Evolutionary conservation across 2,113 vertebrate genomes (phyloP).

Genomic region (Notarius lentiginosus): DNA sequence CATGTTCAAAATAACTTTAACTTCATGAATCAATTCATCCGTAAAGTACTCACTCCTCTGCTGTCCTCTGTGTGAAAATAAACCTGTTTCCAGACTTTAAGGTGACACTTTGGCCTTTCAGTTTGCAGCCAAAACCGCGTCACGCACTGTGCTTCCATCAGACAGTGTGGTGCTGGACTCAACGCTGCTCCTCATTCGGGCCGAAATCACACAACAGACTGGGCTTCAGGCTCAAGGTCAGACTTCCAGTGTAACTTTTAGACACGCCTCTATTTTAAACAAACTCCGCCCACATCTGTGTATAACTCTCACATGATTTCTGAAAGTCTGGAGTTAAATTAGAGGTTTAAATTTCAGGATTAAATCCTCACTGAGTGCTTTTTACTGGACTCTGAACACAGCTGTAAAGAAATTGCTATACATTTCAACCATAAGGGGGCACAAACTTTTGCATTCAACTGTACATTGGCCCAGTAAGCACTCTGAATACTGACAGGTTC

Average conservation of each 20-base stretch:
- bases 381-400: background rate
- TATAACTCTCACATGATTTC: background rate
- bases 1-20: background rate
- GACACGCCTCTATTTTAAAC: background rate
- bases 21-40: background rate
- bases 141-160: too few relatives aligned
- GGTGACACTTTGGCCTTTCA: background rate
- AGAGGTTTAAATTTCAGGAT: background rate
- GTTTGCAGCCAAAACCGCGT: too few relatives aligned
- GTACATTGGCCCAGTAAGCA: background rate
- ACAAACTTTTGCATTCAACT: background rate
- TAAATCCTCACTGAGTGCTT: background rate
- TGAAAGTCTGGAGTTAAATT: background rate
- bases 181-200: too few relatives aligned
- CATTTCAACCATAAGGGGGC: background rate
- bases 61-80: too few relatives aligned
- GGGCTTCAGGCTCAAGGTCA: too few relatives aligned
- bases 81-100: too few relatives aligned
- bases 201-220: too few relatives aligned
- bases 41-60: background rate
- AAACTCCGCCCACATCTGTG: background rate
- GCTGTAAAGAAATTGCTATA: background rate
- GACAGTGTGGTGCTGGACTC: too few relatives aligned
- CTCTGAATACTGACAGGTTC: background rate
- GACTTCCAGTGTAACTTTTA: background rate